Evolutionary conservation across 2,888 invertebrate species (phyloP).

Genomic region (Aphidoletes aphidimyza): DNA sequence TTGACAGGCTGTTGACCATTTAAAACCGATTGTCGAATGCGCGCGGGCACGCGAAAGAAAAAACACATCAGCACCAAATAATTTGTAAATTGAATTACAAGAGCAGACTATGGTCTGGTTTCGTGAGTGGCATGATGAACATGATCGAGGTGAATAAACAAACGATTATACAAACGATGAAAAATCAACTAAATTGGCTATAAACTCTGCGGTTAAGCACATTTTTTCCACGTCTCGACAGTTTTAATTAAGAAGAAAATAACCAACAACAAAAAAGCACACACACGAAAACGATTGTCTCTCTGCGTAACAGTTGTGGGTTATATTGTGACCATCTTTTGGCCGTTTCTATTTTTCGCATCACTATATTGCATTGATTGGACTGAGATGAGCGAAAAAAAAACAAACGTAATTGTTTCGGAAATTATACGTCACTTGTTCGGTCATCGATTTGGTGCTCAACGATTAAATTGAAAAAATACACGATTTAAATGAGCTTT

Average conservation of each 20-base stretch:
- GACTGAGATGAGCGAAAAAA: slow-evolving; percentile 18
- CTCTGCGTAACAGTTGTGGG: neutral
- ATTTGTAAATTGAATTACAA: slow-evolving; percentile 2
- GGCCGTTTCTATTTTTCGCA: slow-evolving; percentile 37
- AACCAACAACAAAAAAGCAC: neutral
- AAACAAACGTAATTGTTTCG: slow-evolving; percentile 43
- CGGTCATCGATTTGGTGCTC: neutral
- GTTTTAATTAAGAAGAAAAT: slow-evolving; percentile 11
- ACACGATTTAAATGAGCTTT: neutral
- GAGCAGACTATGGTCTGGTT: neutral
- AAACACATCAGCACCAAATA: neutral
- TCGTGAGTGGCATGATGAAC: neutral
- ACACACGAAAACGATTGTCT: neutral
- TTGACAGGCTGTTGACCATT: slow-evolving; percentile 22
- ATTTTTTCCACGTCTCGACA: slow-evolving; percentile 30
- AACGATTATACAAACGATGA: too few species aligned
- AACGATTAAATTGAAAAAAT: neutral
- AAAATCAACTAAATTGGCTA: neutral
- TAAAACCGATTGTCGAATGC: neutral
- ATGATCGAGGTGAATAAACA: neutral
- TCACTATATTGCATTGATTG: slow-evolving; percentile 51
- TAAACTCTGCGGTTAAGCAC: neutral
- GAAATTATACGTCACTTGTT: slow-evolving; percentile 12
- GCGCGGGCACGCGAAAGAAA: neutral
- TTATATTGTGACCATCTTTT: neutral